Percentiles rank a stretch among this genome's conserved stretches.
Evolutionary conservation across 2,797 vertebrate genomes (phyloP).

Genomic region (Myoxocephalus aenaeus): DNA sequence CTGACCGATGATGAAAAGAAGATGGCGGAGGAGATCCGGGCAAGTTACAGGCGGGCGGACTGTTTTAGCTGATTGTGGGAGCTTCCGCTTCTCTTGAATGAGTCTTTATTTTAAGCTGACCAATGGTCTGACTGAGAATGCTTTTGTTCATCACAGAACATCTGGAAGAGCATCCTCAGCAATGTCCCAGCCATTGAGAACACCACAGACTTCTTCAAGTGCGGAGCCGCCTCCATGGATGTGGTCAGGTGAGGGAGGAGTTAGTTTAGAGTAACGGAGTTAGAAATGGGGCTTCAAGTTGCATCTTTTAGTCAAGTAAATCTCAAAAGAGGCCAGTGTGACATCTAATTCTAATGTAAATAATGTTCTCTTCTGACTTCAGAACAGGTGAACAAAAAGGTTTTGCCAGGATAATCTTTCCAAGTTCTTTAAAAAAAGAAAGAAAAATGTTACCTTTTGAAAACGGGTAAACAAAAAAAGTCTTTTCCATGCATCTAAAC

Average conservation of each 20-base stretch:
- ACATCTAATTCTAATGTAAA: not conserved
- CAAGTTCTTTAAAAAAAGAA: not conserved
- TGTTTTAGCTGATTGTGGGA: not conserved
- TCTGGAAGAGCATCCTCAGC: slow-evolving; percentile 95
- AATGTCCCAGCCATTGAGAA: slow-evolving; percentile 89
- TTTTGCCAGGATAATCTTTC: too few species aligned
- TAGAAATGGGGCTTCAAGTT: not conserved
- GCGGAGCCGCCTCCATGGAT: slow-evolving; percentile 97
- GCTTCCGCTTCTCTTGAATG: not conserved
- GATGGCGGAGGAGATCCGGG: slow-evolving; percentile 91
- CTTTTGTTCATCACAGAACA: slow-evolving; percentile 75
- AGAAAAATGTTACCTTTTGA: too few species aligned
- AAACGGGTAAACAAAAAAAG: too few species aligned
- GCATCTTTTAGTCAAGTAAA: not conserved
- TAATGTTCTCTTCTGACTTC: not conserved
- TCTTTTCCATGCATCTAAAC: too few species aligned
- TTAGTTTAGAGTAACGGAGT: not conserved
- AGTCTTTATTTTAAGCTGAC: not conserved
- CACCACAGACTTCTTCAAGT: slow-evolving; percentile 97
- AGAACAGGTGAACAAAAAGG: too few species aligned
- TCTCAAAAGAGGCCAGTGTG: not conserved
- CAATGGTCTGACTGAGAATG: not conserved
- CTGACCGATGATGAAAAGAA: slow-evolving; percentile 90
- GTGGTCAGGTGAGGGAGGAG: slow-evolving; percentile 90
- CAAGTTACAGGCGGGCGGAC: slow-evolving; percentile 37